Conservation (phyloP, 2,888 invertebrate genomes). For the Temnothorax unifasciatus region DNA sequence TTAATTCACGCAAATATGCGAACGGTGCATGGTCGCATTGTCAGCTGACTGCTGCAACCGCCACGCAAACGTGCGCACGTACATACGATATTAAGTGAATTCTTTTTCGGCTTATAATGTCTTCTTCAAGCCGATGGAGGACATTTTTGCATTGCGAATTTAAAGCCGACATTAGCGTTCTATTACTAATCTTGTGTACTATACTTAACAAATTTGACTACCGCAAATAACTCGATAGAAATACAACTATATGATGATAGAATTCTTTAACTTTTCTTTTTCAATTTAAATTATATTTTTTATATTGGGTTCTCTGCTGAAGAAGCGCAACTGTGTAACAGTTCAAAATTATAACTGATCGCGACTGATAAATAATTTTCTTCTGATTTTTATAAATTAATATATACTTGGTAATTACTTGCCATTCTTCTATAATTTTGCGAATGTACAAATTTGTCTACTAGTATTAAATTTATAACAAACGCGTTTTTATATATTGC, state of each 20-base stretch:
- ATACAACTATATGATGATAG: background rate
- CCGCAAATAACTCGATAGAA: background rate
- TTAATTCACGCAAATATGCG: constrained; percentile 83
- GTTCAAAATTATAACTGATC: background rate
- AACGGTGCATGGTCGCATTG: constrained; percentile 21
- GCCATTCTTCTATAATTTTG: background rate
- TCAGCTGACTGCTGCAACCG: constrained; percentile 43
- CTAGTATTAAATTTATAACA: background rate
- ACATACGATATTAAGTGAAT: constrained; percentile 78
- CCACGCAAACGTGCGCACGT: constrained; percentile 37
- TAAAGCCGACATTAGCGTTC: background rate
- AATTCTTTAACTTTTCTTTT: constrained; percentile 8
- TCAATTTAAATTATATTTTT: background rate
- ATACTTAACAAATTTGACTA: constrained; percentile 7
- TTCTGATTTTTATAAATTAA: background rate
- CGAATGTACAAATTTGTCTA: background rate
- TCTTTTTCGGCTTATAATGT: constrained; percentile 77
- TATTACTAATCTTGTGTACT: background rate
- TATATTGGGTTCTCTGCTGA: background rate
- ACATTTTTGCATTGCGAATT: constrained; percentile 2
- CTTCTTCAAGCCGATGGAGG: constrained; percentile 39
- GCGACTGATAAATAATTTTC: background rate
- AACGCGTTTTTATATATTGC: background rate
- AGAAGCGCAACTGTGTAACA: background rate
- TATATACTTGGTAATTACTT: background rate